Conservation (phyloP, 2,888 invertebrate genomes). For the Oligia strigilis region DNA sequence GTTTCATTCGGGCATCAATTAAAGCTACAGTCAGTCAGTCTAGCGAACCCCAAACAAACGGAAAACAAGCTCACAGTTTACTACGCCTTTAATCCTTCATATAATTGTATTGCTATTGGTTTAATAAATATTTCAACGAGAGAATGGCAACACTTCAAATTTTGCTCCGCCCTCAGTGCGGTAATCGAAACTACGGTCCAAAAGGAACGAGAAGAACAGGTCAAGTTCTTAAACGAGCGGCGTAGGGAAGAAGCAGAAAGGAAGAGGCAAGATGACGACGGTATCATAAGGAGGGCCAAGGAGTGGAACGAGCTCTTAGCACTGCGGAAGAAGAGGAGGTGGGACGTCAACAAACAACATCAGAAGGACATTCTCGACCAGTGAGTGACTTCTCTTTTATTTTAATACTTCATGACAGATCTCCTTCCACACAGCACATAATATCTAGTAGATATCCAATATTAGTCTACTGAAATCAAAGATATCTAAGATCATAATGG, state of each 20-base stretch:
- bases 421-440: too few relatives aligned
- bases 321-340: conserved; percentile 71
- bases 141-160: neutral
- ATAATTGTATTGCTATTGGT: neutral
- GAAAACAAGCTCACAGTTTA: neutral
- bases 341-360: conserved; percentile 80
- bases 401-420: too few relatives aligned
- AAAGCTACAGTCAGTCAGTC: neutral
- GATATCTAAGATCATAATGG: too few relatives aligned
- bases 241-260: conserved; percentile 75
- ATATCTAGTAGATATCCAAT: too few relatives aligned
- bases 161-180: conserved; percentile 73
- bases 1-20: neutral
- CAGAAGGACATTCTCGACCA: conserved; percentile 84
- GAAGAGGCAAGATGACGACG: conserved; percentile 78
- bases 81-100: neutral
- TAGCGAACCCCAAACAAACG: neutral
- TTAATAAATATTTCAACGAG: neutral
- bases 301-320: conserved; percentile 81
- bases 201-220: conserved; percentile 83
- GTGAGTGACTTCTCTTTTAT: conserved; percentile 70
- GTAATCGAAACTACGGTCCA: conserved; percentile 86
- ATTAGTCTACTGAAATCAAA: too few relatives aligned
- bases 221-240: conserved; percentile 80
- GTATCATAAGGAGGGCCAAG: conserved; percentile 77